These are phyloP conservation scores for Eulemur mongoz DNA, from an alignment of 2,797 vertebrate genomes.

Conservation along the genomic window DNA sequence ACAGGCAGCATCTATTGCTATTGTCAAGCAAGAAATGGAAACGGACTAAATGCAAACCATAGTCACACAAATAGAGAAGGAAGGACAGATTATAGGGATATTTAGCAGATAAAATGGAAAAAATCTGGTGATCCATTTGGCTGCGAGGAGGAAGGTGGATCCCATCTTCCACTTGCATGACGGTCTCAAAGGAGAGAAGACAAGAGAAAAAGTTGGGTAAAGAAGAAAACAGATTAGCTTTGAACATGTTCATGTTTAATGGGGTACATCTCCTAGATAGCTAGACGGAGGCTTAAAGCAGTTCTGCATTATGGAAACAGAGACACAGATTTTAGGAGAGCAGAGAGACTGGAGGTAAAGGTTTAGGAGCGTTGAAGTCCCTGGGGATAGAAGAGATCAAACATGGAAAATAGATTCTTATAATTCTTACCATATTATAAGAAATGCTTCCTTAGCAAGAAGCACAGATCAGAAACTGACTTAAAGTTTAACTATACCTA, in stretches of 20 bases:
- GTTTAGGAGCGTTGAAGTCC: neutral
- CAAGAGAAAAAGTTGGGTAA: neutral
- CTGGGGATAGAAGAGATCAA: neutral
- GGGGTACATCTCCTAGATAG: neutral
- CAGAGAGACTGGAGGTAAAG: neutral
- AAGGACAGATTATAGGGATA: neutral
- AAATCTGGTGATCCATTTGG: rapidly evolving
- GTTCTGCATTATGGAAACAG: neutral
- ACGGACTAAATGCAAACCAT: neutral
- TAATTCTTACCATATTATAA: neutral
- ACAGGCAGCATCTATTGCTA: neutral
- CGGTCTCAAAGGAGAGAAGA: neutral
- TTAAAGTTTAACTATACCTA: neutral
- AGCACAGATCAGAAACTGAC: neutral
- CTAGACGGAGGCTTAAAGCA: neutral
- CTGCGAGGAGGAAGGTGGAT: neutral
- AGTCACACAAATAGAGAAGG: neutral
- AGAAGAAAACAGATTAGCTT: neutral
- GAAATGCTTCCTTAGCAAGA: neutral
- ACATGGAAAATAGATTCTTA: neutral
- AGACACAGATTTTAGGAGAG: neutral
- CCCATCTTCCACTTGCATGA: neutral
- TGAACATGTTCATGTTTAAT: neutral
- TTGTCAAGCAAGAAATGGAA: neutral
- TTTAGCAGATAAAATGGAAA: neutral